Conservation (phyloP, 1,140 invertebrate species). For the Mamestra configurata region DNA sequence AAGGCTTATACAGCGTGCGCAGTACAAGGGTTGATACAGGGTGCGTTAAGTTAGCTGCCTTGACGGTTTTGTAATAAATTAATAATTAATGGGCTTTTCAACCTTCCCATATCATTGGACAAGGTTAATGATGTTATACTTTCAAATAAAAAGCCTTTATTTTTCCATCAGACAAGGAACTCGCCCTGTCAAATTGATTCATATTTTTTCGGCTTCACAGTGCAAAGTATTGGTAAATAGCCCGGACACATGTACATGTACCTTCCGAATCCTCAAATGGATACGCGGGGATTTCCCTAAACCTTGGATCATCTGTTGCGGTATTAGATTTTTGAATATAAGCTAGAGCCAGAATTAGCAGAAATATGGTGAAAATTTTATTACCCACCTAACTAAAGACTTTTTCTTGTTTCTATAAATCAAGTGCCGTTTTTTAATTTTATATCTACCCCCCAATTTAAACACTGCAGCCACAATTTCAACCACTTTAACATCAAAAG, state of each 20-base stretch:
- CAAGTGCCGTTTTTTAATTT: too few species aligned
- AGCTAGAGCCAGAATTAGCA: too few species aligned
- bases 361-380: too few species aligned
- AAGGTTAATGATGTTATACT: slow-evolving; percentile 25
- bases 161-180: neutral
- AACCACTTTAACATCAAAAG: too few species aligned
- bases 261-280: neutral
- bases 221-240: neutral
- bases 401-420: too few species aligned
- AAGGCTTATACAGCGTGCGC: neutral
- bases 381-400: too few species aligned
- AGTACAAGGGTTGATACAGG: slow-evolving; percentile 18
- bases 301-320: too few species aligned
- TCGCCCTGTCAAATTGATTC: neutral
- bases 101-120: neutral
- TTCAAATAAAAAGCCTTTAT: neutral
- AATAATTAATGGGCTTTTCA: slow-evolving; percentile 8
- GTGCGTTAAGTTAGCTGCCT: neutral
- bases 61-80: slow-evolving; percentile 27
- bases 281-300: too few species aligned
- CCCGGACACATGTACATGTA: neutral
- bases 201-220: neutral
- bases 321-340: too few species aligned
- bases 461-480: too few species aligned
- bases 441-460: too few species aligned